These are phyloP conservation scores for Ancistrus triradiatus DNA, from an alignment of 2,113 vertebrate genomes.

Conservation along the genomic window DNA sequence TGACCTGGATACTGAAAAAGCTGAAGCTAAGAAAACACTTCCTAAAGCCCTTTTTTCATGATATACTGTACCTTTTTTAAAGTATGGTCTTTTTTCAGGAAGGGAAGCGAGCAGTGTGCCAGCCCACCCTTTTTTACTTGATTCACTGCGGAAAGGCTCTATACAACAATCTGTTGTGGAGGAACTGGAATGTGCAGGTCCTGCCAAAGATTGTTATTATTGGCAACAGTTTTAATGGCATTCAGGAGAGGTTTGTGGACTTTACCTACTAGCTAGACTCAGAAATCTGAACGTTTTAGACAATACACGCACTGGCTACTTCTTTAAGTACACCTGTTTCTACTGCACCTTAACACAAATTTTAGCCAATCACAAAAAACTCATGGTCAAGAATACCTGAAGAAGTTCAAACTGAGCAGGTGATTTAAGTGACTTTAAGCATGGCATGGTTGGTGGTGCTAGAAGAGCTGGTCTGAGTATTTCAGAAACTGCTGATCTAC, in stretches of 20 bases:
- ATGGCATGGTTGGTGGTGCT: no score
- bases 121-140: slow-evolving; percentile 85
- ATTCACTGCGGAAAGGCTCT: slow-evolving; percentile 92
- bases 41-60: not conserved
- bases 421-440: no score
- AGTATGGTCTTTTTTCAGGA: slow-evolving; percentile 67
- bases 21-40: not conserved
- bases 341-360: no score
- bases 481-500: no score
- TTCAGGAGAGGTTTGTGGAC: slow-evolving; percentile 76
- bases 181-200: slow-evolving; percentile 75
- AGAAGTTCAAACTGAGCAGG: no score
- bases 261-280: not conserved
- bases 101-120: slow-evolving; percentile 67
- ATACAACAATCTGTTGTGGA: slow-evolving; percentile 96
- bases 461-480: no score
- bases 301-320: no score
- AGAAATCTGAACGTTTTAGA: not conserved
- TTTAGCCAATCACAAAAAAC: no score
- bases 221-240: slow-evolving; percentile 86
- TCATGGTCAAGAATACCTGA: no score
- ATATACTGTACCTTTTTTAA: not conserved
- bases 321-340: no score
- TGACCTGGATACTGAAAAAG: no score
- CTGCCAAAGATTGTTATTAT: slow-evolving; percentile 75